phyloP scores from a whole-genome alignment of 2,888 invertebrate species.

The Barypeithes pellucidus region DNA sequence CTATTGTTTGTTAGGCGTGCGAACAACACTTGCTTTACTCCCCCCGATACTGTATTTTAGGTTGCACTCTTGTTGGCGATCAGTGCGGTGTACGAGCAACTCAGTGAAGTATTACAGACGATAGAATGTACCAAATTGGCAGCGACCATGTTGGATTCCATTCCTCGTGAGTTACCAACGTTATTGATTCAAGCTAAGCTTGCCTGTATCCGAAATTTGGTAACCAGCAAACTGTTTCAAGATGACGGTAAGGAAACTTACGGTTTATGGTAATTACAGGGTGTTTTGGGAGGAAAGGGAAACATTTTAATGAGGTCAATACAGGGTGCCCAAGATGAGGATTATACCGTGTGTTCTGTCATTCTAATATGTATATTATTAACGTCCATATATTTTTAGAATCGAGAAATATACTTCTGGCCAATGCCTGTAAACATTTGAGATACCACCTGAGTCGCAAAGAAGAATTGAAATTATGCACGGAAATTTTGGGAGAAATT shows the following conservation, averaged over 20 bases:
- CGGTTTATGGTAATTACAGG: too few relatives aligned
- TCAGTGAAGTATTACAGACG: conserved; percentile 82
- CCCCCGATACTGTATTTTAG: conserved; percentile 67
- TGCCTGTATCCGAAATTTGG: conserved; percentile 86
- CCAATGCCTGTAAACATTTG: conserved; percentile 89
- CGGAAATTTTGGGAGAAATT: conserved; percentile 90
- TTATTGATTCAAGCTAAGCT: conserved; percentile 85
- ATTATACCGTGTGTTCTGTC: too few relatives aligned
- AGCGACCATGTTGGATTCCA: conserved; percentile 84
- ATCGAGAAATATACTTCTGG: conserved; percentile 87
- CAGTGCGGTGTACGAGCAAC: conserved; percentile 87
- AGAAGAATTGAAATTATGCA: conserved; percentile 87
- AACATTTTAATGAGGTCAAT: too few relatives aligned
- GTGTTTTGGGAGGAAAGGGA: too few relatives aligned
- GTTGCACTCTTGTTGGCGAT: conserved; percentile 88
- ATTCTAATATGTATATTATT: not conserved
- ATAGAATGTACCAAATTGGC: conserved; percentile 87
- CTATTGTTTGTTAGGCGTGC: too few relatives aligned
- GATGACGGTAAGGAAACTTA: conserved; percentile 76
- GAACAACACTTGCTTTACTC: too few relatives aligned
- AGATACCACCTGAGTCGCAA: conserved; percentile 86
- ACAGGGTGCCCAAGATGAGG: too few relatives aligned
- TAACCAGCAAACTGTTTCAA: conserved; percentile 82
- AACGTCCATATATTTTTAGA: conserved; percentile 73
- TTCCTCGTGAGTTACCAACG: conserved; percentile 80